Conservation (phyloP, 2,888 invertebrate genomes). For the Thysanoteuthis rhombus region DNA sequence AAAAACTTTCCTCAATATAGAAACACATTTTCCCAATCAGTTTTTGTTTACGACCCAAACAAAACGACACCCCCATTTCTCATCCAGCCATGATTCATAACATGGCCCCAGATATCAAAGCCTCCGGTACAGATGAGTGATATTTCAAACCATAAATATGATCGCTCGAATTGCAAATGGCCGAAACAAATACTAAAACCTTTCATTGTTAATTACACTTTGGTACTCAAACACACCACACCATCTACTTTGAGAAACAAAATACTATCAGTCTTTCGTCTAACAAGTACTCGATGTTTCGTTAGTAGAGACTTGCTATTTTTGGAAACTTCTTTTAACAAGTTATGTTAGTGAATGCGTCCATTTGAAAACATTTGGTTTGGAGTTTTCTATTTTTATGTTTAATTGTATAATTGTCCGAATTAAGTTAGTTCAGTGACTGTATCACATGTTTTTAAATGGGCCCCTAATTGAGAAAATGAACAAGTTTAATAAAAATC, state of each 20-base stretch:
- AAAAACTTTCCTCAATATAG: background rate
- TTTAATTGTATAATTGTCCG: too few species aligned
- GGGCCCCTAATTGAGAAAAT: too few species aligned
- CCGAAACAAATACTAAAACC: background rate
- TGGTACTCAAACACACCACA: background rate
- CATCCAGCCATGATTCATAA: background rate
- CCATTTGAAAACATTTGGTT: too few species aligned
- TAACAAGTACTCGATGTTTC: background rate
- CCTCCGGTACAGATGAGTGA: too few species aligned
- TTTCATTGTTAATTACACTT: background rate
- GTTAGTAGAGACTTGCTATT: background rate
- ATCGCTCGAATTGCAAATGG: background rate
- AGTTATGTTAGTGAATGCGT: too few species aligned
- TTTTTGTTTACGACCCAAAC: background rate
- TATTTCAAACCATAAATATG: background rate
- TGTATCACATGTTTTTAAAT: too few species aligned
- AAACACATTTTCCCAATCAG: background rate
- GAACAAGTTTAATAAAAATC: too few species aligned
- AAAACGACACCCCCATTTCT: background rate
- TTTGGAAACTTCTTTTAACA: background rate
- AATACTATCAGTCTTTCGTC: background rate
- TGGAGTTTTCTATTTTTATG: too few species aligned
- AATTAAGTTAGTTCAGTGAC: too few species aligned
- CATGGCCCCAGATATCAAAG: background rate
- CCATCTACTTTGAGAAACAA: background rate